phyloP scores from a whole-genome alignment of 2,113 vertebrate genomes.

The Syngnathus floridae region DNA sequence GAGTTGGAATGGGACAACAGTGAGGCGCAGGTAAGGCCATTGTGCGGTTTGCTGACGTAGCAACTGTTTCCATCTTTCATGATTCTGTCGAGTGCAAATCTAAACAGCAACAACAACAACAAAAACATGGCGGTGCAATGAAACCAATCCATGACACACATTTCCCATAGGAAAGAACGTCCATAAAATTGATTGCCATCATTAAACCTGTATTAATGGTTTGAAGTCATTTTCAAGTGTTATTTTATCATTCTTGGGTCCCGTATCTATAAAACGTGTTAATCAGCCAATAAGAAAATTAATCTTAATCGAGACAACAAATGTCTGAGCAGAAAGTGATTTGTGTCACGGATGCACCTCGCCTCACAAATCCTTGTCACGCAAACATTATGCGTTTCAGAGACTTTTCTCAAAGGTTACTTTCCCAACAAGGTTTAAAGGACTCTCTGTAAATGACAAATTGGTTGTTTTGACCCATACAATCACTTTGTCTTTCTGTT shows the following conservation, averaged over 20 bases:
- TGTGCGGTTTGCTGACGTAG: neutral
- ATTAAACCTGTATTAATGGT: neutral
- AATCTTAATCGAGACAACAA: neutral
- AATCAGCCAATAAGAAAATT: neutral
- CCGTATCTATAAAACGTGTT: too few relatives aligned
- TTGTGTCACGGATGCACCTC: neutral
- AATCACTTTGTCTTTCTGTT: neutral
- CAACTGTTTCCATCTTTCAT: neutral
- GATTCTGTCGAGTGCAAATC: slow-evolving; percentile 22
- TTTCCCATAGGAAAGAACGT: neutral
- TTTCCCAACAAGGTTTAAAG: too few relatives aligned
- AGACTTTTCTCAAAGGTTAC: too few relatives aligned
- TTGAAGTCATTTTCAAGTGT: too few relatives aligned
- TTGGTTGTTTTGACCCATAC: neutral
- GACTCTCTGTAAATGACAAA: too few relatives aligned
- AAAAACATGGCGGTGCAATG: slow-evolving; percentile 7
- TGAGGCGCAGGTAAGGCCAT: slow-evolving; percentile 74
- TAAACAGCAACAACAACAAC: slow-evolving; percentile 10
- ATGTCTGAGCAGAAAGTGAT: neutral
- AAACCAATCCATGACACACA: slow-evolving; percentile 4
- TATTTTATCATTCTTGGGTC: too few relatives aligned
- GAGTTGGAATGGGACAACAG: slow-evolving; percentile 97
- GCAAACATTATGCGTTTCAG: too few relatives aligned
- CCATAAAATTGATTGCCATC: neutral
- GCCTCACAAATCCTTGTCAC: too few relatives aligned